phyloP scores from a whole-genome alignment of 1,140 invertebrate species.

The Eciton burchellii region DNA sequence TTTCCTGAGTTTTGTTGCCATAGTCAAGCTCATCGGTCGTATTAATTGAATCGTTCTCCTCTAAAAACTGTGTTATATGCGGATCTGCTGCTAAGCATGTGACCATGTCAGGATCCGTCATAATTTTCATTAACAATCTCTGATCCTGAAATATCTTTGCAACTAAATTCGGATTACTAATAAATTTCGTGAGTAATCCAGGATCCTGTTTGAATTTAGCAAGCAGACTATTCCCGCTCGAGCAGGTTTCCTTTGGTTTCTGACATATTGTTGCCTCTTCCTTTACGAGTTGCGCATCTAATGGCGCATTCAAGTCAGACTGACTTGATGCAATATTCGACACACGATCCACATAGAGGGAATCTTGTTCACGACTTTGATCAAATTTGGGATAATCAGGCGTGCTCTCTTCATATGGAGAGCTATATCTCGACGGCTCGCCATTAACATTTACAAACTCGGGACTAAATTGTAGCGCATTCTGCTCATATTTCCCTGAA shows the following conservation, averaged over 20 bases:
- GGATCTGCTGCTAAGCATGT: slow-evolving; percentile 77
- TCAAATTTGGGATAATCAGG: slow-evolving; percentile 57
- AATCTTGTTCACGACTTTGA: slow-evolving; percentile 38
- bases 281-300: slow-evolving; percentile 20
- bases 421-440: slow-evolving; percentile 39
- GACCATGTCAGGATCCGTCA: slow-evolving; percentile 76
- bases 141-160: slow-evolving; percentile 80
- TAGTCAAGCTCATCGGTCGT: not conserved
- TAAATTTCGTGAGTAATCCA: slow-evolving; percentile 70
- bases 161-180: slow-evolving; percentile 77
- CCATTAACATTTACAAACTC: slow-evolving; percentile 56
- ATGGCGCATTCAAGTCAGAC: not conserved
- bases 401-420: slow-evolving; percentile 38
- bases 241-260: slow-evolving; percentile 68
- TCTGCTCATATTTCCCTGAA: slow-evolving; percentile 49
- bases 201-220: slow-evolving; percentile 71
- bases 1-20: not conserved
- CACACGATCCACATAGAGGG: not conserved
- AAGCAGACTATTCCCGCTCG: slow-evolving; percentile 61
- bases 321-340: not conserved
- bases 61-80: slow-evolving; percentile 75
- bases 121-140: slow-evolving; percentile 79
- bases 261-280: slow-evolving; percentile 62
- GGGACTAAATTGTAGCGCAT: slow-evolving; percentile 24
- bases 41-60: slow-evolving; percentile 62